Percentiles rank a stretch among this genome's conserved stretches.
phyloP scores from a whole-genome alignment of 2,113 vertebrate genomes.

The Toxotes chatareus region DNA sequence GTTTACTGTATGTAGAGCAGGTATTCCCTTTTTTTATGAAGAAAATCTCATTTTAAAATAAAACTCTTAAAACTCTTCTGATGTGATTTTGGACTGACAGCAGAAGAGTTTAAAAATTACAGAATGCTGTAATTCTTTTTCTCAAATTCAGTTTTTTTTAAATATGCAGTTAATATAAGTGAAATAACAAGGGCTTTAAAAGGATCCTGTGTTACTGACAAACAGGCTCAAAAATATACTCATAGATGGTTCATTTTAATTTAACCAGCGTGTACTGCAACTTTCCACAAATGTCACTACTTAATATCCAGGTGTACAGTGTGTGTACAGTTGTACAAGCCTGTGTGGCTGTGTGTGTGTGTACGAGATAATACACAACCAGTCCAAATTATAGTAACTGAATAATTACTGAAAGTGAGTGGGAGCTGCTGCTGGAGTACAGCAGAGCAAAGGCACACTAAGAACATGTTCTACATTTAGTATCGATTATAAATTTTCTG shows the following conservation, averaged over 20 bases:
- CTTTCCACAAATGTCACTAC: slow-evolving; percentile 12
- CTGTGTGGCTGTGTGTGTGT: slow-evolving; percentile 20
- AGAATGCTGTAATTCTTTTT: neutral
- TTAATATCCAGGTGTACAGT: slow-evolving; percentile 16
- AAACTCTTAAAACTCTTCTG: neutral
- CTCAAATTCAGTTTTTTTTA: neutral
- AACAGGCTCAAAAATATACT: neutral
- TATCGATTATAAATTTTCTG: slow-evolving; percentile 1
- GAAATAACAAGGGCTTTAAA: neutral
- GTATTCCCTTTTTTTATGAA: neutral
- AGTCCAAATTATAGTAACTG: slow-evolving; percentile 1
- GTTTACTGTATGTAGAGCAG: neutral
- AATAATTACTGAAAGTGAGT: slow-evolving; percentile 34
- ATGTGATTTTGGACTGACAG: neutral
- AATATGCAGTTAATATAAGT: neutral
- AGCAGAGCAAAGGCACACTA: slow-evolving; percentile 29
- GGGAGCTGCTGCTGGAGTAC: slow-evolving; percentile 37
- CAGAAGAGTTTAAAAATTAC: neutral
- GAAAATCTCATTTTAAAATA: neutral
- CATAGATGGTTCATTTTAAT: neutral
- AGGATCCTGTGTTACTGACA: neutral
- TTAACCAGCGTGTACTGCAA: neutral
- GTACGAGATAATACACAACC: neutral
- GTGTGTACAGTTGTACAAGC: slow-evolving; percentile 33
- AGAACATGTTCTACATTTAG: slow-evolving; percentile 18